Evolutionary conservation across 2,888 invertebrate genomes (phyloP).

Genomic region (Argyresthia albistria): DNA sequence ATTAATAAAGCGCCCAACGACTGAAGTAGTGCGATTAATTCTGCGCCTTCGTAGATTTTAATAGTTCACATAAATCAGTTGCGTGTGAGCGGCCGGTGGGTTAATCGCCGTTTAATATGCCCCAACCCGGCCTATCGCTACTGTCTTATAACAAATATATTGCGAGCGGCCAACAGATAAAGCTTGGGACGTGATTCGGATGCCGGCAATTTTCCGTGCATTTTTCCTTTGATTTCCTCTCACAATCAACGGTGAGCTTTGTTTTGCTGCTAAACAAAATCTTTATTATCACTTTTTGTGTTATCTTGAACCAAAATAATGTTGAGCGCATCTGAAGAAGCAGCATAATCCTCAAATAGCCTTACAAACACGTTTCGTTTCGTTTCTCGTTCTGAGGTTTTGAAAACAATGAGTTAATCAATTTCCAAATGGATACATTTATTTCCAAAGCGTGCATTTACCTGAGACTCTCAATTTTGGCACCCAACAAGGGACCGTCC

Average conservation of each 20-base stretch:
- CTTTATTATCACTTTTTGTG: too few species aligned
- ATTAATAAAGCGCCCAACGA: slow-evolving; percentile 66
- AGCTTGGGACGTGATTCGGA: slow-evolving; percentile 33
- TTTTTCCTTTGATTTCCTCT: slow-evolving; percentile 23
- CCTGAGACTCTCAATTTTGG: neutral
- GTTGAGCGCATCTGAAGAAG: too few species aligned
- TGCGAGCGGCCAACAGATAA: slow-evolving; percentile 27
- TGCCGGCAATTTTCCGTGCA: slow-evolving; percentile 16
- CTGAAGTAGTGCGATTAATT: slow-evolving; percentile 70
- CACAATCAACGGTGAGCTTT: slow-evolving; percentile 9
- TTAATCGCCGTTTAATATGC: slow-evolving; percentile 70
- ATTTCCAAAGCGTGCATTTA: too few species aligned
- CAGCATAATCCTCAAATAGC: too few species aligned
- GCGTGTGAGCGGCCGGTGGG: slow-evolving; percentile 50
- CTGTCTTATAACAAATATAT: slow-evolving; percentile 25
- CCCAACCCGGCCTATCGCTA: slow-evolving; percentile 37
- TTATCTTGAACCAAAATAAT: too few species aligned
- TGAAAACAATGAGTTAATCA: too few species aligned
- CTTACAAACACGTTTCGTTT: too few species aligned
- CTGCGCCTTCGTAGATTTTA: slow-evolving; percentile 70
- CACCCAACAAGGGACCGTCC: slow-evolving; percentile 11
- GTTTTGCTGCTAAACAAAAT: neutral
- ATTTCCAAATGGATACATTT: too few species aligned
- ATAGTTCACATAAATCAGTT: slow-evolving; percentile 70
- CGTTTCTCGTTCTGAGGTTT: too few species aligned